These are phyloP conservation scores for Sclerurus mexicanus DNA, from an alignment of 2,113 vertebrate species.

Conservation along the genomic window DNA sequence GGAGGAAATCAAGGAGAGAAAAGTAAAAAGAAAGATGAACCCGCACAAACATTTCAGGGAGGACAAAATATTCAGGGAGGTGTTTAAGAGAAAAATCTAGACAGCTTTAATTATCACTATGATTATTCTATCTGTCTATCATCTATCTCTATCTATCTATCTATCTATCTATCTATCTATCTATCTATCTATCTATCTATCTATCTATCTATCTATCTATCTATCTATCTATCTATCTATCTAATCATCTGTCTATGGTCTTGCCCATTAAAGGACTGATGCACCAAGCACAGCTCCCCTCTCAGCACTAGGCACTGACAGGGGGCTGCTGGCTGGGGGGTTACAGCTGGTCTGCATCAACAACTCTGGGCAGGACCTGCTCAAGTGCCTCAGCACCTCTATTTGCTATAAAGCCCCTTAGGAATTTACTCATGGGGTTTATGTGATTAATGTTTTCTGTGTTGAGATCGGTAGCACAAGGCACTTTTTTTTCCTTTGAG, in stretches of 20 bases:
- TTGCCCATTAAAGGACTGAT: not conserved
- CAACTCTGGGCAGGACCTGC: not conserved
- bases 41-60: not conserved
- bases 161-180: no score
- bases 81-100: not conserved
- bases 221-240: not conserved
- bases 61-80: not conserved
- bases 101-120: not conserved
- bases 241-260: not conserved
- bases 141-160: not conserved
- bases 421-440: not conserved
- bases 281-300: not conserved
- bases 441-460: not conserved
- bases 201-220: no score
- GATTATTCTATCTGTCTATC: not conserved
- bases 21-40: not conserved
- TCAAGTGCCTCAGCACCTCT: not conserved
- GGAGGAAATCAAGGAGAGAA: not conserved
- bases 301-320: not conserved
- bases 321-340: not conserved
- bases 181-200: no score
- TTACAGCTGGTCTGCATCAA: not conserved
- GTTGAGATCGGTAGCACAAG: accelerated
- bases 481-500: not conserved
- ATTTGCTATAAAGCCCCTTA: not conserved